Conservation (phyloP, 2,113 vertebrate species). For the Thamnaconus septentrionalis region DNA sequence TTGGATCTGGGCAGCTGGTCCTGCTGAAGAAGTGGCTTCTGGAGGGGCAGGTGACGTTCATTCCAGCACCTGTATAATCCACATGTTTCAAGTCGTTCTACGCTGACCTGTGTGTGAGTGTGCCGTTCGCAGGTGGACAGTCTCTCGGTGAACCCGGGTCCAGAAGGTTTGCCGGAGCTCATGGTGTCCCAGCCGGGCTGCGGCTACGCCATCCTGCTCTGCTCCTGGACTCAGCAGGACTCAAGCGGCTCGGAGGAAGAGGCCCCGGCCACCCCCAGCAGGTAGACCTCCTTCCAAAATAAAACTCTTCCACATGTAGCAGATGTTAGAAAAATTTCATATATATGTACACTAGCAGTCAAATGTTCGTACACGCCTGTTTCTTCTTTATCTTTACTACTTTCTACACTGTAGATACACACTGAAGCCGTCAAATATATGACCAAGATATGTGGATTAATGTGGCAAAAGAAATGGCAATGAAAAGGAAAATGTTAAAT, state of each 20-base stretch:
- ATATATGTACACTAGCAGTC: too few species aligned
- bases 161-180: constrained; percentile 85
- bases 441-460: too few species aligned
- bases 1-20: constrained; percentile 84
- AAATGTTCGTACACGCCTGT: too few species aligned
- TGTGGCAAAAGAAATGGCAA: too few species aligned
- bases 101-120: neutral
- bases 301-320: too few species aligned
- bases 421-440: too few species aligned
- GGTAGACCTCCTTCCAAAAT: constrained; percentile 24
- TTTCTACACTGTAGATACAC: too few species aligned
- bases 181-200: constrained; percentile 98
- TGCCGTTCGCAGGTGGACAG: constrained; percentile 87
- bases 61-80: neutral
- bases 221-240: constrained; percentile 85
- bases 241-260: constrained; percentile 41
- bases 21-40: constrained; percentile 96
- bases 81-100: too few species aligned
- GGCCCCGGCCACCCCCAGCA: constrained; percentile 63
- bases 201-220: constrained; percentile 89
- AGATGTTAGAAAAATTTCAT: too few species aligned
- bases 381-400: too few species aligned
- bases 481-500: too few species aligned
- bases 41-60: constrained; percentile 88
- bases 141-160: constrained; percentile 88